Percentiles rank a stretch among this genome's conserved stretches.
phyloP scores from a whole-genome alignment of 2,113 vertebrate species.

The Pollachius pollachius region DNA sequence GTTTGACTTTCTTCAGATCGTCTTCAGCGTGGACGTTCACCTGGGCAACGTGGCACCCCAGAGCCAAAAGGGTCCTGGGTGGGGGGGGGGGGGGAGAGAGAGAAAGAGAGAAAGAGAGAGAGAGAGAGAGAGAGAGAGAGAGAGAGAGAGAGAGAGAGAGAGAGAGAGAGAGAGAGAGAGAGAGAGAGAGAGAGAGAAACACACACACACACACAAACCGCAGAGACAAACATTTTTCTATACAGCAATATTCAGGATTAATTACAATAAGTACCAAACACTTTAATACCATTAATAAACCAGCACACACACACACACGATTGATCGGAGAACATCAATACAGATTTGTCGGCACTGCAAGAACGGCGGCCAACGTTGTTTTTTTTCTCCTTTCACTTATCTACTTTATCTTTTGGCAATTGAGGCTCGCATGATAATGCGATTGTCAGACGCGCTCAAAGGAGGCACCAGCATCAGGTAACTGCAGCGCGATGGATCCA shows the following conservation, averaged over 20 bases:
- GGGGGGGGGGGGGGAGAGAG: background rate
- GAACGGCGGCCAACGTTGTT: background rate
- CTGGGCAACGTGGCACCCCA: conserved; percentile 92
- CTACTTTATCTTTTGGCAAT: too few species aligned
- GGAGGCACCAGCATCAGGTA: too few species aligned
- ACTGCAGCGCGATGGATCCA: too few species aligned
- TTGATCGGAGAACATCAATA: conserved; percentile 22
- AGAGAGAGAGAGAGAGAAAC: background rate
- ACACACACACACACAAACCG: background rate
- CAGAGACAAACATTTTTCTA: too few species aligned
- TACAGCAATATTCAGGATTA: too few species aligned
- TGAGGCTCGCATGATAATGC: too few species aligned
- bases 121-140: background rate
- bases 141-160: background rate
- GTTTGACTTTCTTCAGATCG: conserved; percentile 92
- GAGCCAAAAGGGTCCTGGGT: conserved; percentile 87
- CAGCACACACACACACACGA: background rate
- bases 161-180: background rate
- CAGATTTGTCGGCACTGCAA: background rate
- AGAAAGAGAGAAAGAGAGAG: background rate
- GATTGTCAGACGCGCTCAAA: too few species aligned
- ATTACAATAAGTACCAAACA: too few species aligned
- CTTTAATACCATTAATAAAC: too few species aligned
- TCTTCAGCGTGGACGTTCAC: conserved; percentile 87
- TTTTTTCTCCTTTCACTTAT: too few species aligned